These are phyloP conservation scores for Silurus lanzhouensis DNA, from an alignment of 2,797 vertebrate species.

Conservation along the genomic window DNA sequence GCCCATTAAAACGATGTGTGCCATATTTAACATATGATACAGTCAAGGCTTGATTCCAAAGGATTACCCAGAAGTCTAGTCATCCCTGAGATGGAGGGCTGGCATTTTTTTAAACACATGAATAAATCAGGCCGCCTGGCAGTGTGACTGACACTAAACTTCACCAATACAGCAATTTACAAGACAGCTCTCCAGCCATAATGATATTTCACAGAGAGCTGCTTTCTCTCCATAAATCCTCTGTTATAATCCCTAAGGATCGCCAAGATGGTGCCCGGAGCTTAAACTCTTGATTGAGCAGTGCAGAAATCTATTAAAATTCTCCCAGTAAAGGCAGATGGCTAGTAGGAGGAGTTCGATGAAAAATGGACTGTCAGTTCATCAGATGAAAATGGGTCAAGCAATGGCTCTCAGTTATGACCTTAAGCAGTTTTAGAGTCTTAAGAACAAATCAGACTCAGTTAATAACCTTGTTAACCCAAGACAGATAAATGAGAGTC, in stretches of 20 bases:
- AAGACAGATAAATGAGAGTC: background rate
- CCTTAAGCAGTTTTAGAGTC: conserved; percentile 33
- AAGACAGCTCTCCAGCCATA: conserved; percentile 79
- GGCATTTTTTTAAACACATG: conserved; percentile 45
- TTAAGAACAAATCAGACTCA: conserved; percentile 19
- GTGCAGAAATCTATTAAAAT: conserved; percentile 59
- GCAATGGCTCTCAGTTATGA: conserved; percentile 36
- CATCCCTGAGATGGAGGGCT: conserved; percentile 45
- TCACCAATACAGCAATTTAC: conserved; percentile 71
- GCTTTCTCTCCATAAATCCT: conserved; percentile 82
- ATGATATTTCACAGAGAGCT: conserved; percentile 83
- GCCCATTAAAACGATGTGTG: conserved; percentile 48
- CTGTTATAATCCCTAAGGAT: conserved; percentile 78
- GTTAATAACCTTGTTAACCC: conserved; percentile 18
- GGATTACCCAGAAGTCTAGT: conserved; percentile 54
- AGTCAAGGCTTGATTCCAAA: conserved; percentile 43
- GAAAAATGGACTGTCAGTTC: conserved; percentile 47
- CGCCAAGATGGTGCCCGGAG: conserved; percentile 74
- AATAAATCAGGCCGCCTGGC: conserved; percentile 69
- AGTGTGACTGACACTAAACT: conserved; percentile 69
- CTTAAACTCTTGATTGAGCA: conserved; percentile 83
- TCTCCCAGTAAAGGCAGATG: conserved; percentile 46
- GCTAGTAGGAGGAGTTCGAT: conserved; percentile 41
- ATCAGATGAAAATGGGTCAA: conserved; percentile 52
- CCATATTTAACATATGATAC: conserved; percentile 41